Evolutionary conservation across 2,888 invertebrate genomes (phyloP), one percentile per base, ranked within the genome.

Genomic region (Octodonta nipae): DNA sequence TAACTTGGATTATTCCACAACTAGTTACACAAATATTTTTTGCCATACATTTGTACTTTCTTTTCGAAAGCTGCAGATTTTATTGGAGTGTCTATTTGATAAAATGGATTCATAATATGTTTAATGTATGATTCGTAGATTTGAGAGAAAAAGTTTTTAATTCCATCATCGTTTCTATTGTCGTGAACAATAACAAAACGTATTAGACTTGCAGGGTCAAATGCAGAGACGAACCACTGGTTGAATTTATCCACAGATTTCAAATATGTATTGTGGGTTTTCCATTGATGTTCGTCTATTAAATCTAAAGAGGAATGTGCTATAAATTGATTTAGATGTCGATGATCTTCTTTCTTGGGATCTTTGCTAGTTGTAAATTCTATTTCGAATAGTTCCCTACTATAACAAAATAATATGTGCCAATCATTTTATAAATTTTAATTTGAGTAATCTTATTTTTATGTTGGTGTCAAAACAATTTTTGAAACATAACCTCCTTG

Each of bases 191-290:
- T 89, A 16, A 99, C 73, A 54, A 98, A 93, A 36, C 95, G 69
- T 66, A 95, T 91, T 56, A 88, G 80, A 45, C 91, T 88, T 15
- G 96, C 95, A 3, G 95, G 95, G 0, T 99, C 92, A 65, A 96
- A 98, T 1, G 95, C 95, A 1, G 95, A 95, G 2, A 98, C 96
- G 64, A 86, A 91, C 95, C 95, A 98, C 56, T 98, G 96, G 64
- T 98, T 99, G 58, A 99, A 98, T 55, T 95, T 95, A 56, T 98
- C 98, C 0, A 98, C 86, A 6, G 87, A 84, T 64, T 96, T 96
- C 11, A 98, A 68, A 59, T 96, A 92, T 77, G 93, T 95, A 52
- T 81, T 87, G 16, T 82, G 81, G 1, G 86, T 88, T 54, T 86
- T 86, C 88, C 93, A 91, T 70, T 92, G 85, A 57, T 93, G 91